These are phyloP conservation scores for Recurvirostra avosetta DNA, from an alignment of 2,113 vertebrate species.

Conservation along the genomic window DNA sequence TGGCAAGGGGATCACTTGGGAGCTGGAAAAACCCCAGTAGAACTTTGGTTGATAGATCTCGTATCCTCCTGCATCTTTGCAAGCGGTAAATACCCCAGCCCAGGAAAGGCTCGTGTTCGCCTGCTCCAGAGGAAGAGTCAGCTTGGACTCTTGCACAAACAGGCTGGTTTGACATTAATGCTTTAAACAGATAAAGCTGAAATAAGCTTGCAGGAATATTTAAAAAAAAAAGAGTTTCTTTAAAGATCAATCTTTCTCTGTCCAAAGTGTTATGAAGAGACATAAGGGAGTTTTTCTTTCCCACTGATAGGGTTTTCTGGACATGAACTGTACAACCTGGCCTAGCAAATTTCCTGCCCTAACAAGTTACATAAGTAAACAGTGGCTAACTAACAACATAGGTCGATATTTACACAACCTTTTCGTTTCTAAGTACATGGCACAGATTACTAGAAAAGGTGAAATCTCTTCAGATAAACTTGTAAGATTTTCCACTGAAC, in stretches of 20 bases:
- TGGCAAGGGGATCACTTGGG: neutral
- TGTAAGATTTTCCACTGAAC: neutral
- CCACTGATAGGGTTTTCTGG: neutral
- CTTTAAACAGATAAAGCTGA: neutral
- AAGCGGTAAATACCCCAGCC: neutral
- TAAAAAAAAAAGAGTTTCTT: neutral
- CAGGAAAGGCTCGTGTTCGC: neutral
- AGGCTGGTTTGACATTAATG: neutral
- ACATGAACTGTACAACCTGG: neutral
- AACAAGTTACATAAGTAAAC: neutral
- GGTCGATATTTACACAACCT: neutral
- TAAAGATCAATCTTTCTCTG: neutral
- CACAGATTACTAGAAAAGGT: neutral
- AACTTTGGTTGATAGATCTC: neutral
- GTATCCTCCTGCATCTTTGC: neutral
- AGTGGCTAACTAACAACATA: neutral
- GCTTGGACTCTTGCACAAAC: neutral
- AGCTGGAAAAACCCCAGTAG: neutral
- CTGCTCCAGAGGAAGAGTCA: neutral
- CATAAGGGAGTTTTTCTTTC: neutral
- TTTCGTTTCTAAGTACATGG: neutral
- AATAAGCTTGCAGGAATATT: neutral
- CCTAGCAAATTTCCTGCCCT: neutral
- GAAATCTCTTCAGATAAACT: neutral
- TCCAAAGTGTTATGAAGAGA: neutral